Percentiles rank a stretch among this genome's conserved stretches.
Evolutionary conservation across 2,888 invertebrate genomes (phyloP).

Genomic region (Sinodicranocentrus sp.): DNA sequence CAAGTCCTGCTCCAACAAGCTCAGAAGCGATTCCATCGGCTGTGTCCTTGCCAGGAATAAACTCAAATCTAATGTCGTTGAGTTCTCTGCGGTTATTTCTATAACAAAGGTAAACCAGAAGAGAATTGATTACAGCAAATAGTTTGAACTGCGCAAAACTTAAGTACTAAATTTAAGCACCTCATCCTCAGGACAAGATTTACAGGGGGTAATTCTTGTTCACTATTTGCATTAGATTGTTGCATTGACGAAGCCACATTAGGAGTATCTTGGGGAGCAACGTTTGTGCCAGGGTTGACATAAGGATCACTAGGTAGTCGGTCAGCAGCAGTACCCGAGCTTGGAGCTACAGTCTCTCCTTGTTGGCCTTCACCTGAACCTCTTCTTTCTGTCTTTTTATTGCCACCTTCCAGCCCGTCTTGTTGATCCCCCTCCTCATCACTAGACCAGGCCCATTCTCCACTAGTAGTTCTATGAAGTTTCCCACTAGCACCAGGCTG

Average conservation of each 20-base stretch:
- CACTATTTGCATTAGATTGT: conserved; percentile 65
- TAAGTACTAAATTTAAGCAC: conserved; percentile 77
- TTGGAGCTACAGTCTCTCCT: conserved; percentile 13
- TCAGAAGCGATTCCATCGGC: conserved; percentile 96
- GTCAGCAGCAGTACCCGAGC: conserved; percentile 26
- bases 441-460: conserved; percentile 99
- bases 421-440: conserved; percentile 87
- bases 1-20: conserved; percentile 95
- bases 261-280: conserved; percentile 35
- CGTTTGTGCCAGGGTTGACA: conserved; percentile 39
- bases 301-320: conserved; percentile 55
- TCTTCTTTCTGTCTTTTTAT: conserved; percentile 64
- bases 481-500: conserved; percentile 91
- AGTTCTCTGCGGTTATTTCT: conserved; percentile 91
- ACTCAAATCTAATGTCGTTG: conserved; percentile 99
- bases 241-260: conserved; percentile 58
- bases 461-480: conserved; percentile 95
- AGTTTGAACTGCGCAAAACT: neutral
- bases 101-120: neutral
- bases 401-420: conserved; percentile 39
- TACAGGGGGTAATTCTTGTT: conserved; percentile 80
- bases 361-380: conserved; percentile 59
- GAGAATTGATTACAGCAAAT: neutral
- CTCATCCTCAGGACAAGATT: conserved; percentile 94
- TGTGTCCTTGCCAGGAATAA: conserved; percentile 91